Base-by-base conservation (phyloP, 2,797 vertebrate species). In the Eupleurogrammus muticus region DNA sequence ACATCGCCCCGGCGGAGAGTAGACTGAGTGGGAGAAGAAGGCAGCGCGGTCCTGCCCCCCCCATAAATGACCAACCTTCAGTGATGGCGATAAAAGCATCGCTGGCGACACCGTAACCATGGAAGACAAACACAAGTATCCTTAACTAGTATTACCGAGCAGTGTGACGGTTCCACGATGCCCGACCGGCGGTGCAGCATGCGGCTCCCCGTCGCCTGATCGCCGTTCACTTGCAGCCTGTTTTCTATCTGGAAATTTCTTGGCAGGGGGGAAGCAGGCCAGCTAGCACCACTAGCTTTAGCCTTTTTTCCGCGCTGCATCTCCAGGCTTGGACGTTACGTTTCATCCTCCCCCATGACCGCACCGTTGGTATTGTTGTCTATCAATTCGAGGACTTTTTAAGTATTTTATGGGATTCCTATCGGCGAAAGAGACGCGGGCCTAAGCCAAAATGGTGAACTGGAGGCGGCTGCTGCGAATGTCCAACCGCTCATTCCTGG, bases 401-500 rank as follows among this genome's bases (percentile, higher is more conserved):
- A 76, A 42, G 73, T 75, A 58, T 90, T 93, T 87, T 93, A 92
- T 94, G 92, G 92, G 90, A 90, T 90, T 92, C 70, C 71, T 82
- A 73, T 82, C 77, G 53, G 78, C 69, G 80, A 78, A 70, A 65
- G 64, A 78, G 80, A 77, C 83, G 85, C 70, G 66, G 80, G 74
- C 81, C 84, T 89, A 65, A 82, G 85, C 79, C 90, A 95, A 94
- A 91, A 98, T 96, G 96, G 90, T 95, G 87, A 92, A 92, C 86
- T 91, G 95, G 85, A 94, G 93, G 92, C 93, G 94, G 91, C 93
- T 94, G 89, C 91, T 96, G 92, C 95, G 97, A 89, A 86, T 97
- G 80, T 97, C 97, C 83, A 97, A 96, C 91, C 96, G 96, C 86
- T 97, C 96, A 51, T 96, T 97, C 63, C 86, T 97, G 88, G 96